Evolutionary conservation across 2,797 vertebrate species (phyloP).

Genomic region (Eidolon dupreanum): DNA sequence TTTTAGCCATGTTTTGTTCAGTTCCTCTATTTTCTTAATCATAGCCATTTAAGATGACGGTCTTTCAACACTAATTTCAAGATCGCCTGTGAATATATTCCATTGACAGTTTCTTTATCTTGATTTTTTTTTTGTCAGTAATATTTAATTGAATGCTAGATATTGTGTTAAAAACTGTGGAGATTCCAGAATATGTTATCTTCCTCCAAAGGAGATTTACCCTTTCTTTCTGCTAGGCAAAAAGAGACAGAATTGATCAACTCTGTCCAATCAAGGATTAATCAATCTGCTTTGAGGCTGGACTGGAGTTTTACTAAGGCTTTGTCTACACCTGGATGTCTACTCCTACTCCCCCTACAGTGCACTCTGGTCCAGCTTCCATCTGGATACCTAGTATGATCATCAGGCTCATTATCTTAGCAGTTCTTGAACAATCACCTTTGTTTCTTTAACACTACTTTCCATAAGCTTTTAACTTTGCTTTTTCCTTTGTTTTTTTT

Average conservation of each 20-base stretch:
- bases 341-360: no score
- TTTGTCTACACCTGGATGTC: not conserved
- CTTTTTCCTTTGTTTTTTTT: not conserved
- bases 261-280: not conserved
- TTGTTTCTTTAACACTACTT: not conserved
- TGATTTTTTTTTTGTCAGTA: not conserved
- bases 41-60: not conserved
- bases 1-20: not conserved
- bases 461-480: not conserved
- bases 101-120: not conserved
- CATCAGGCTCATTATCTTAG: not conserved
- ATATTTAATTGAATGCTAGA: not conserved
- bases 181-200: not conserved
- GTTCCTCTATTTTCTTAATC: not conserved
- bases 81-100: not conserved
- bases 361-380: rapidly evolving
- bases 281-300: not conserved
- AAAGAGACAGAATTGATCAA: not conserved
- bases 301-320: not conserved
- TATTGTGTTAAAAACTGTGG: not conserved
- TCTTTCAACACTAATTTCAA: not conserved
- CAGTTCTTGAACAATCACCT: not conserved
- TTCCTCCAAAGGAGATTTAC: not conserved
- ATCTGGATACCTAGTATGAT: not conserved
- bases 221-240: not conserved